Evolutionary conservation across 2,888 invertebrate species (phyloP), one percentile per base, ranked within the genome.

Genomic region (Volucella bombylans): DNA sequence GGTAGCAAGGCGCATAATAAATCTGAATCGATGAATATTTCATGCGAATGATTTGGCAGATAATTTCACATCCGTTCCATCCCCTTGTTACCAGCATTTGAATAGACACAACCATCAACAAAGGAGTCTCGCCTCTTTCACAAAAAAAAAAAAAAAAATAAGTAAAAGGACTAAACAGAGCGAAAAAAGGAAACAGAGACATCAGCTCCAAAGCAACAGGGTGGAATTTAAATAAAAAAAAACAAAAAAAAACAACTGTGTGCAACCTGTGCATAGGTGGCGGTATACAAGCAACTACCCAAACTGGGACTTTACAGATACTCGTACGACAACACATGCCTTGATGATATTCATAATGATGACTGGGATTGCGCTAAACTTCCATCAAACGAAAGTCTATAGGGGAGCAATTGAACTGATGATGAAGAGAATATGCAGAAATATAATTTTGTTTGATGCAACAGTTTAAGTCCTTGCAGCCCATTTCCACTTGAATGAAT

Each of bases 11-110:
- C 71, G 23, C 57, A 82, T 69, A 87, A 86, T 87, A 87, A 86
- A 87, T 86, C 87, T 87, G 86, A 88, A 87, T 87, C 87, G 87
- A 87, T 89, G 89, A 89, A 89, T 89, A 88, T 89, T 89, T 89
- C 87, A 89, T 89, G 87, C 81, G 87, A 87, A 87, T 87, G 87
- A 88, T 88, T 88, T 88, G 87, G 86, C 86, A 87, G 88, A 87
- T 87, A 88, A 88, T 87, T 88, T 88, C 76, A 67, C 69, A 62
- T 86, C 82, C 82, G 80, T 76, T 82, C 55, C 78, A 67, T 54
- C 82, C 79, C 61, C 47, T 55, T 47, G 31, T 39, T 76, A 38
- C 67, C 38, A 10, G 14, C 50, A 43, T 49, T 39, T 38, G 31
- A 31, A 31, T 31, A 31, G 31, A 31, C 31, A 31, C 31, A 31